These are phyloP conservation scores for Hydropsyche betteni DNA, from an alignment of 2,888 invertebrate genomes.

Conservation along the genomic window DNA sequence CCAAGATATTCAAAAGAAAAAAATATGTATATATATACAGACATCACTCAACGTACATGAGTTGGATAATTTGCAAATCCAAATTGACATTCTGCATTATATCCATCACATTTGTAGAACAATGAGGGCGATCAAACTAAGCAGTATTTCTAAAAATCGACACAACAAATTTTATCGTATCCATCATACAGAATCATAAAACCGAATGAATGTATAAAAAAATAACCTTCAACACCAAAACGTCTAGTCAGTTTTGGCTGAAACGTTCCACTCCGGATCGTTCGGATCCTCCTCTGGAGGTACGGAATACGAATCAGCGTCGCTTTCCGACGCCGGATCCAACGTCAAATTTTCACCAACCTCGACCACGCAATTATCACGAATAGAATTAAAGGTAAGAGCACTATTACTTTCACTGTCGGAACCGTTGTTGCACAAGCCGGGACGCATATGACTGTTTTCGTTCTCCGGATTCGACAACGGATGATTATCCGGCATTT, in stretches of 20 bases:
- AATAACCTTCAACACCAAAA: constrained; percentile 40
- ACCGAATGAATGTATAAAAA: background rate
- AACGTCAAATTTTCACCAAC: constrained; percentile 51
- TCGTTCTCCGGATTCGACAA: constrained; percentile 35
- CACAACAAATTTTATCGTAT: no score
- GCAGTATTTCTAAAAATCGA: background rate
- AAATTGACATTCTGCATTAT: no score
- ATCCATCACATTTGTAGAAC: background rate
- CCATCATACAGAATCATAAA: no score
- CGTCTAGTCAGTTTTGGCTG: constrained; percentile 53
- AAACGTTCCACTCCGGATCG: constrained; percentile 82
- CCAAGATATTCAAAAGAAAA: no score
- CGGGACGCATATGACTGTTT: constrained; percentile 40
- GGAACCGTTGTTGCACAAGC: constrained; percentile 41
- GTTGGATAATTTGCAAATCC: no score
- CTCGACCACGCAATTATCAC: constrained; percentile 51
- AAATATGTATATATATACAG: no score
- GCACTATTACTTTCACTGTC: constrained; percentile 48
- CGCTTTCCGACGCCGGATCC: constrained; percentile 56
- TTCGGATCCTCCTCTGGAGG: constrained; percentile 83
- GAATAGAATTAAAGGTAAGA: constrained; percentile 18
- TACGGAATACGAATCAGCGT: constrained; percentile 58
- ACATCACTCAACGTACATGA: no score
- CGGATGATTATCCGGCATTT: constrained; percentile 74
- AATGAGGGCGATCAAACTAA: constrained; percentile 6